Conservation (phyloP, 2,113 vertebrate genomes). For the Myotis lucifugus region DNA sequence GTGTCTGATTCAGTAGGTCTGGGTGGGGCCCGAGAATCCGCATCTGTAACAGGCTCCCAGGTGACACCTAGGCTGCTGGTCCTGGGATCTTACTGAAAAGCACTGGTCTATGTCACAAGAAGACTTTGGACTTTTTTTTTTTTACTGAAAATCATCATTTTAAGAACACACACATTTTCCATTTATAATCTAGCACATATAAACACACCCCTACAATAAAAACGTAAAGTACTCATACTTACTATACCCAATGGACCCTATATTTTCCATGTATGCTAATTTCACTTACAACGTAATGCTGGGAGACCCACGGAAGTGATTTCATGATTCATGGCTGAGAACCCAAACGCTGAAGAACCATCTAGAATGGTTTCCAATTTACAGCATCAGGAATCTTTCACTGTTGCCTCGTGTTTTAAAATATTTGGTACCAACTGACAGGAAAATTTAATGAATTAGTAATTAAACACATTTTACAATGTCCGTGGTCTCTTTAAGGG, state of each 20-base stretch:
- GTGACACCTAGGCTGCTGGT: neutral
- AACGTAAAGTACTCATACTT: neutral
- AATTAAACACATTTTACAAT: constrained; percentile 36
- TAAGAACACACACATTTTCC: neutral
- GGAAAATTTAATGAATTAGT: constrained; percentile 76
- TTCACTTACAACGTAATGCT: neutral
- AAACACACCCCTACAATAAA: constrained; percentile 5
- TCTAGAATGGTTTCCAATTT: neutral
- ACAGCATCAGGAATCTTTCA: neutral
- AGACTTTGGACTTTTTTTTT: neutral
- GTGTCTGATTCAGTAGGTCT: neutral
- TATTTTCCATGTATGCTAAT: neutral
- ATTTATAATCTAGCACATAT: neutral
- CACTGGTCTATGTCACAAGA: neutral
- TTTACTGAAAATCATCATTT: neutral
- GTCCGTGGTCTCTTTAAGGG: neutral
- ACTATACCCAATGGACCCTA: neutral
- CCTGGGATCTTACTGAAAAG: neutral
- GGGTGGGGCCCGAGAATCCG: neutral
- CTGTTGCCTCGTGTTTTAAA: neutral
- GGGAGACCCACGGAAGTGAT: neutral
- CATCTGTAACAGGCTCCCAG: neutral
- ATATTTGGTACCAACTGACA: constrained; percentile 46
- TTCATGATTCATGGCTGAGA: neutral
- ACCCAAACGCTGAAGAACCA: neutral